Evolutionary conservation across 2,888 invertebrate genomes (phyloP).

Genomic region (Ferdinandea cuprea): DNA sequence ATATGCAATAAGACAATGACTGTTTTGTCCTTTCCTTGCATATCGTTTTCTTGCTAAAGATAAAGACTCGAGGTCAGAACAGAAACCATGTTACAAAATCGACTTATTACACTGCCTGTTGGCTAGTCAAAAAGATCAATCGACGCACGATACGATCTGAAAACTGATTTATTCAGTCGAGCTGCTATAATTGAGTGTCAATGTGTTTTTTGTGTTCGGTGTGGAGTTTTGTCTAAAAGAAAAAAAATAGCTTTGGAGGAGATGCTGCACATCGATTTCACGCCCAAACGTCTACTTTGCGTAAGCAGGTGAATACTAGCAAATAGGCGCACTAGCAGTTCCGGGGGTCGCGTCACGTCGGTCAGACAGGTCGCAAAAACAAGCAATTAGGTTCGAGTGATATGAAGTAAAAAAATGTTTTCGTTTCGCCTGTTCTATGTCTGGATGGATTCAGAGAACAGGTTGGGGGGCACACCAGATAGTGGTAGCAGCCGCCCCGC

Average conservation of each 20-base stretch:
- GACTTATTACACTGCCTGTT: not conserved
- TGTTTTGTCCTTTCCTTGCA: slow-evolving; percentile 37
- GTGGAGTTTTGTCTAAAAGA: not conserved
- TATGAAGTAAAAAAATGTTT: not conserved
- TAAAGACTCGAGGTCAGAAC: not conserved
- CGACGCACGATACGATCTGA: slow-evolving; percentile 31
- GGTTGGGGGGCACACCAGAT: not conserved
- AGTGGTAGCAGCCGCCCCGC: slow-evolving; percentile 1
- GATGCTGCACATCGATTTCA: not conserved
- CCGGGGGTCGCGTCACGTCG: not conserved
- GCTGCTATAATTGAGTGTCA: slow-evolving; percentile 33
- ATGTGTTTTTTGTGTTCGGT: slow-evolving; percentile 27
- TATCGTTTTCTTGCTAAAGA: slow-evolving; percentile 3
- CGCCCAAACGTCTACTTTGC: not conserved
- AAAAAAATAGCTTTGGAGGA: not conserved
- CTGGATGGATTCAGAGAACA: not conserved
- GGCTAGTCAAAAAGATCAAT: slow-evolving; percentile 19
- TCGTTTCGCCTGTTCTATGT: not conserved
- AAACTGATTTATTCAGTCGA: slow-evolving; percentile 32
- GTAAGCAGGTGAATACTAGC: too few species aligned
- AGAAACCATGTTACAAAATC: not conserved
- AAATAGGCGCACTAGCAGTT: not conserved
- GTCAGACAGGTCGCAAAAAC: not conserved
- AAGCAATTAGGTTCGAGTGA: not conserved
- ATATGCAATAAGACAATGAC: slow-evolving; percentile 16